phyloP scores from a whole-genome alignment of 2,888 invertebrate species.

The Parelbella ahira region DNA sequence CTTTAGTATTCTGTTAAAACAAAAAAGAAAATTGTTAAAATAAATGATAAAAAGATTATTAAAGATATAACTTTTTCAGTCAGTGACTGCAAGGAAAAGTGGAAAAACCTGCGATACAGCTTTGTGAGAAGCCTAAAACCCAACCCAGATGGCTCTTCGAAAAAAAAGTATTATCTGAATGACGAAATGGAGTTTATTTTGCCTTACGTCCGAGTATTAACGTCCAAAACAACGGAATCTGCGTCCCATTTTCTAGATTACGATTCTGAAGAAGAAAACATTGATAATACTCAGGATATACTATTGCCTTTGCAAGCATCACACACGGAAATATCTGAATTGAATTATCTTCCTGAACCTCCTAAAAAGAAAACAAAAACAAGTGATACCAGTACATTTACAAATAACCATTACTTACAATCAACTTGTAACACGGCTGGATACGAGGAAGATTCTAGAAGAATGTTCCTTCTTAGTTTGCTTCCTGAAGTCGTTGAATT shows the following conservation, averaged over 20 bases:
- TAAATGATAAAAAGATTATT: no score
- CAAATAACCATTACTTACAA: neutral
- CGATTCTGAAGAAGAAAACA: constrained; percentile 6
- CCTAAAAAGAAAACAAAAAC: neutral
- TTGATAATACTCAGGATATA: constrained; percentile 1
- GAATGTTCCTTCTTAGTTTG: constrained; percentile 42
- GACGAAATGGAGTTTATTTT: constrained; percentile 47
- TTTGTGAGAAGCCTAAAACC: constrained; percentile 43
- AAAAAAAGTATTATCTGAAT: constrained; percentile 46
- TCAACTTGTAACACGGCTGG: neutral
- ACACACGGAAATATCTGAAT: no score
- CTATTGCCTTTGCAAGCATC: neutral
- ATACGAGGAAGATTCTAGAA: constrained; percentile 3
- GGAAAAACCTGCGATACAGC: constrained; percentile 48
- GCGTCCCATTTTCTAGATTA: neutral
- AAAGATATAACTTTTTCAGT: no score
- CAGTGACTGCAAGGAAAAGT: constrained; percentile 48
- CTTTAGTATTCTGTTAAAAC: no score
- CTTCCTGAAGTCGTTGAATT: constrained; percentile 43
- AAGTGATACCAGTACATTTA: neutral
- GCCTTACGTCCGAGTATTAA: constrained; percentile 39
- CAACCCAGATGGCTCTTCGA: constrained; percentile 40
- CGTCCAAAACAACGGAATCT: constrained; percentile 30
- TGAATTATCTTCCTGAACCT: neutral
- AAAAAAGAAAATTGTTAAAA: no score